These are phyloP conservation scores for Pachycephus smyrnensis DNA, from an alignment of 2,888 invertebrate genomes.

Conservation along the genomic window DNA sequence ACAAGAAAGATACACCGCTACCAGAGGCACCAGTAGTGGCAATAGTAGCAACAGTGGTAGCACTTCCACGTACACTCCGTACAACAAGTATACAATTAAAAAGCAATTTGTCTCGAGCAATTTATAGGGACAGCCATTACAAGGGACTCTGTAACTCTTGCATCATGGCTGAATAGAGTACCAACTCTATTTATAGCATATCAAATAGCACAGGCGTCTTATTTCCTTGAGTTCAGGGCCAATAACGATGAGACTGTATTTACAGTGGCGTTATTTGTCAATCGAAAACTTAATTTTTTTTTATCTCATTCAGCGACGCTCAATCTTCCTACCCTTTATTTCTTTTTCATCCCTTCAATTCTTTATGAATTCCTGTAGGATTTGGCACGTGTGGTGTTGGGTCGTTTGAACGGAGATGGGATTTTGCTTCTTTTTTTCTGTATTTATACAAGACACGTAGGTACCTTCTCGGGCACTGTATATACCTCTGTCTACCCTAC, in stretches of 20 bases:
- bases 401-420: background rate
- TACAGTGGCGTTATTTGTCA: background rate
- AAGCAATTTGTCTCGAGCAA: constrained; percentile 5
- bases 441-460: constrained; percentile 9
- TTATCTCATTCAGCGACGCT: constrained; percentile 13
- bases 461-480: background rate
- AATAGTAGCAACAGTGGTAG: background rate
- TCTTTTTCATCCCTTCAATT: constrained; percentile 16
- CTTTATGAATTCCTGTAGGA: background rate
- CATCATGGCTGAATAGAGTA: background rate
- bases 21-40: background rate
- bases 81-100: constrained; percentile 3
- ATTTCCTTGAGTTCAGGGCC: background rate
- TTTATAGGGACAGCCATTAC: constrained; percentile 1
- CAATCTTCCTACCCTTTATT: constrained; percentile 14
- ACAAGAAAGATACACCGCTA: background rate
- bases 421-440: constrained; percentile 10
- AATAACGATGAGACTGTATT: background rate
- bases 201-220: background rate
- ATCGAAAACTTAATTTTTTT: background rate
- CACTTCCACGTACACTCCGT: background rate
- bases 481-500: background rate
- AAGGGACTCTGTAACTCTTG: background rate
- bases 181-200: background rate
- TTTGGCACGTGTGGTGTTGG: background rate